Base-by-base conservation (phyloP, 1,140 invertebrate genomes). In the Drosophila punjabiensis region DNA sequence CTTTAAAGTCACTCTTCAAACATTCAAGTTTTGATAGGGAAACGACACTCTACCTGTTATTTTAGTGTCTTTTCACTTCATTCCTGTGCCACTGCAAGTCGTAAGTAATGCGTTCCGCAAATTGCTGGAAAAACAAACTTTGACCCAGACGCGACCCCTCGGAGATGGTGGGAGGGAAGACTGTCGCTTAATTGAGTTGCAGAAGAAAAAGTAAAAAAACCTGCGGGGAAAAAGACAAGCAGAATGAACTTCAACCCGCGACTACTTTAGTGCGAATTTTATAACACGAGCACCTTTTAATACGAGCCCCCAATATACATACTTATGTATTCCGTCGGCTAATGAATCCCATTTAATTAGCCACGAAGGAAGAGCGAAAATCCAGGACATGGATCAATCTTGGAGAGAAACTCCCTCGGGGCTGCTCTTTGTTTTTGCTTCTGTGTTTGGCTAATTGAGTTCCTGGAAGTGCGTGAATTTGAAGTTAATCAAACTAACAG, bases 331-430 rank as follows among this genome's bases (percentile, higher is more conserved):
- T 50, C 20, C 28, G n/a, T 24, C 24, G 10, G 67, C 67, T 68
- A 77, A 78, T 78, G 43, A 59, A 78, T 78, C 65, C 56, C 76
- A 78, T 78, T 78, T 52, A 78, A 78, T 78, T 78, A 78, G 76
- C 43, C 28, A n/a, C 33, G 24, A 50, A 28, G 64, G 56, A 43
- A 39, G 52, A n/a, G 24, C 14, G 18, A 20, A 33, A 39, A 28
- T 30, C 53, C 39, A 30, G 52, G 53, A 43, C 55, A 61, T 61
- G 55, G 53, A 74, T 74, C 55, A 73, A 74, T 73, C 68, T 73
- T 39, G 43, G 39, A 11, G 24, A 18, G n/a, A 14, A 20, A 18
- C 7, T 35, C 67, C 39, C 16, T 24, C 20, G 18, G 28, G 7
- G 9, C 7, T 24, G 9, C 28, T 11, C 4, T 41, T 45, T 61